phyloP scores from a whole-genome alignment of 2,888 invertebrate genomes.

The Ormyrus nitidulus region DNA sequence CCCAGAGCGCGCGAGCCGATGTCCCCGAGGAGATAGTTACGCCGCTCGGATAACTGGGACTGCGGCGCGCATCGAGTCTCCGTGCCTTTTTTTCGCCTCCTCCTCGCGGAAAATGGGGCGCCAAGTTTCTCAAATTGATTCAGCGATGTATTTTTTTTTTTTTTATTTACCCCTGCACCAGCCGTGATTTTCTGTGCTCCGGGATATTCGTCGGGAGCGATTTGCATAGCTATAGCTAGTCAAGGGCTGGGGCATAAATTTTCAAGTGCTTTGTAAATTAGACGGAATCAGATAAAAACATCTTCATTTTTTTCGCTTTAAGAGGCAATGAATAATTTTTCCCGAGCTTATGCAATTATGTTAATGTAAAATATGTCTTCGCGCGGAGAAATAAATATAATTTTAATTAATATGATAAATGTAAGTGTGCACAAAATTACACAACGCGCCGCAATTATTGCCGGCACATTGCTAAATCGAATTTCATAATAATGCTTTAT shows the following conservation, averaged over 20 bases:
- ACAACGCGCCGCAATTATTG: constrained; percentile 47
- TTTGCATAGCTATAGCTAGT: background rate
- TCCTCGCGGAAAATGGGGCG: too few relatives aligned
- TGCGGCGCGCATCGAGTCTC: too few relatives aligned
- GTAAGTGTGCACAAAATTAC: constrained; percentile 38
- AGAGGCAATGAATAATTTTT: background rate
- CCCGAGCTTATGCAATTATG: background rate
- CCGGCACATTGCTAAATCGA: constrained; percentile 32
- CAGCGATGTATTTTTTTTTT: too few relatives aligned
- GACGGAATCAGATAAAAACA: constrained; percentile 5
- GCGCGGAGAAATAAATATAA: constrained; percentile 38
- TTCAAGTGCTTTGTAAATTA: background rate
- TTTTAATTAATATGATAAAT: constrained; percentile 53
- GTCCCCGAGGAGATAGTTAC: too few relatives aligned
- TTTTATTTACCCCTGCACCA: too few relatives aligned
- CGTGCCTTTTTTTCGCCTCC: too few relatives aligned
- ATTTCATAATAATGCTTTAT: constrained; percentile 46
- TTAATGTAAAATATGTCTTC: constrained; percentile 31
- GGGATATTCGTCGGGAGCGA: too few relatives aligned
- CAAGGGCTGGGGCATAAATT: background rate
- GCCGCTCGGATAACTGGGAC: too few relatives aligned
- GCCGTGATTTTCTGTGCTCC: too few relatives aligned
- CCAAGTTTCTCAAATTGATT: too few relatives aligned
- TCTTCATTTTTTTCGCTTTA: background rate
- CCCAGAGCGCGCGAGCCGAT: too few relatives aligned